Conservation (phyloP, 1,140 invertebrate genomes). For the Pemphigus obesinymphae region DNA sequence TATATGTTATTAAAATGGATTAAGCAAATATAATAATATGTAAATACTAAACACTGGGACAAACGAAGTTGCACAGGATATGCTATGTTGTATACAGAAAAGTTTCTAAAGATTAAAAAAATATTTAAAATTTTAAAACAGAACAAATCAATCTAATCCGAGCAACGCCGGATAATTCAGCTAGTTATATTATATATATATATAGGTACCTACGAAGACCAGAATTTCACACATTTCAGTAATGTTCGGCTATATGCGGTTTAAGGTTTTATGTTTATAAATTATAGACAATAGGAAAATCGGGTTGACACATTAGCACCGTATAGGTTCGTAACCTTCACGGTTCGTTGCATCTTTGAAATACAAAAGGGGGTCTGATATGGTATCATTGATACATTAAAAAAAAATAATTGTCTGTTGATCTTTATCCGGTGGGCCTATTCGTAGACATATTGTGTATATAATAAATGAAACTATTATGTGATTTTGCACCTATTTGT, state of each 20-base stretch:
- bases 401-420: neutral
- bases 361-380: neutral
- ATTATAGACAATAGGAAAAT: constrained; percentile 20
- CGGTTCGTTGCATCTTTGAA: neutral
- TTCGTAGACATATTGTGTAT: neutral
- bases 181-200: too few species aligned
- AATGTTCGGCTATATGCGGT: neutral
- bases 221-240: neutral
- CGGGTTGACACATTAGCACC: neutral
- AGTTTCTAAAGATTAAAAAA: too few species aligned
- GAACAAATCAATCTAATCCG: too few species aligned
- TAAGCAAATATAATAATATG: too few species aligned
- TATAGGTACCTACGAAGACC: too few species aligned
- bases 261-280: neutral
- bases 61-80: too few species aligned
- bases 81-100: too few species aligned
- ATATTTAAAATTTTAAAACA: too few species aligned
- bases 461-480: neutral
- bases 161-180: too few species aligned
- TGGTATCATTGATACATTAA: neutral
- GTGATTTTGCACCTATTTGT: neutral
- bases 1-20: too few species aligned
- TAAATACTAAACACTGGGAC: too few species aligned
- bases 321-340: neutral
- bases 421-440: neutral